Evolutionary conservation across 2,797 vertebrate genomes (phyloP).

Genomic region (Phrynocephalus forsythii): DNA sequence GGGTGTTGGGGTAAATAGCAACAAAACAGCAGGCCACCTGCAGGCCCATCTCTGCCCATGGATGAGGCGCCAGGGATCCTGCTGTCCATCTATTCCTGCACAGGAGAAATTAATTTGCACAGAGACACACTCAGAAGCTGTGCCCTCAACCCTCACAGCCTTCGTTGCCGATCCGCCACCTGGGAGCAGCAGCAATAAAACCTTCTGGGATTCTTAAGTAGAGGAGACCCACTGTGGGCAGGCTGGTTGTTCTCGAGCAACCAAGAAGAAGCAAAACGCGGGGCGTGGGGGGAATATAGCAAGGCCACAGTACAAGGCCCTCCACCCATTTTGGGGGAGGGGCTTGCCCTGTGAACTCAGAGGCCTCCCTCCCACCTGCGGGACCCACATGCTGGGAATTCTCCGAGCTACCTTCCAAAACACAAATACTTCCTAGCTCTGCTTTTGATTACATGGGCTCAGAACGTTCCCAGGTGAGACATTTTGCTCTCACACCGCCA

Average conservation of each 20-base stretch:
- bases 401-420: no score
- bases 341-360: no score
- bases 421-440: no score
- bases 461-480: no score
- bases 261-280: background rate
- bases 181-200: background rate
- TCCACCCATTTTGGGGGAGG: no score
- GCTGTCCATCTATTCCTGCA: background rate
- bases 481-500: no score
- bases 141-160: no score
- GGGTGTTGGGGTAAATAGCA: background rate
- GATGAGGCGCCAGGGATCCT: background rate
- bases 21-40: accelerated
- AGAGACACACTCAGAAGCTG: no score
- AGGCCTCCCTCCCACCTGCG: no score
- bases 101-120: background rate
- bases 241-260: background rate
- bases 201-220: background rate
- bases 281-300: no score
- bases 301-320: no score
- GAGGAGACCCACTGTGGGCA: background rate
- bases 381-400: no score
- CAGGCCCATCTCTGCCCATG: background rate
- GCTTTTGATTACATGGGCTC: background rate
- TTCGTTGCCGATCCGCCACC: background rate